Base-by-base conservation (phyloP, 2,888 invertebrate genomes). In the Stenurella melanura region DNA sequence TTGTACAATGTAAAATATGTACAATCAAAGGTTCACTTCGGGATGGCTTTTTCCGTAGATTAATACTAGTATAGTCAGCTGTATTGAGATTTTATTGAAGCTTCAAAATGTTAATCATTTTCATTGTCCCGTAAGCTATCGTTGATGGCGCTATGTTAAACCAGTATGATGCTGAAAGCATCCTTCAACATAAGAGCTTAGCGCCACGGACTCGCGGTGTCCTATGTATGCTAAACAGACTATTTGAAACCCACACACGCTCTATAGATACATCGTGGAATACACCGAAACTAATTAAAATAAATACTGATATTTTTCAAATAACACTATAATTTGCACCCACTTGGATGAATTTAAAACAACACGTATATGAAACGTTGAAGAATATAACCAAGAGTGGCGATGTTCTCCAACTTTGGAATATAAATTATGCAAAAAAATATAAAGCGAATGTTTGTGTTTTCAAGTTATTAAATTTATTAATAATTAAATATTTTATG, bases 151-250 rank as follows among this genome's bases (percentile, higher is more conserved):
- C 50, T 21, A 50, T 63, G 70, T 50, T 63, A 54, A 72, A 58
- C 72, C 19, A 50, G 50, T 69, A 54, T 69, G 74, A 75, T 57
- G 64, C 64, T 70, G 70, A 70, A 75, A 71, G 70, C 75, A 70
- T 71, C 75, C 66, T 75, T 64, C 78, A 81, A 76, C 78, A 80
- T 73, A 80, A 77, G 77, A 78, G 81, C 80, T 81, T 81, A 79
- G 76, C 38, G 10, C 42, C 42, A 42, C 42, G 19, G 64, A 64
- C 64, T 15, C 80, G 79, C 78, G 76, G 74, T 78, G 79, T 77
- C 75, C 78, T 79, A 76, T 81, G 81, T 81, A 81, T 80, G 81
- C 80, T 81, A 81, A 81, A 78, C 76, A 79, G 78, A 79, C 78
- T 77, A 80, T 81, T 76, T 79, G 78, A 78, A 81, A 78, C 78